Evolutionary conservation across 1,140 invertebrate species (phyloP).

Genomic region (Amphibalanus amphitrite): DNA sequence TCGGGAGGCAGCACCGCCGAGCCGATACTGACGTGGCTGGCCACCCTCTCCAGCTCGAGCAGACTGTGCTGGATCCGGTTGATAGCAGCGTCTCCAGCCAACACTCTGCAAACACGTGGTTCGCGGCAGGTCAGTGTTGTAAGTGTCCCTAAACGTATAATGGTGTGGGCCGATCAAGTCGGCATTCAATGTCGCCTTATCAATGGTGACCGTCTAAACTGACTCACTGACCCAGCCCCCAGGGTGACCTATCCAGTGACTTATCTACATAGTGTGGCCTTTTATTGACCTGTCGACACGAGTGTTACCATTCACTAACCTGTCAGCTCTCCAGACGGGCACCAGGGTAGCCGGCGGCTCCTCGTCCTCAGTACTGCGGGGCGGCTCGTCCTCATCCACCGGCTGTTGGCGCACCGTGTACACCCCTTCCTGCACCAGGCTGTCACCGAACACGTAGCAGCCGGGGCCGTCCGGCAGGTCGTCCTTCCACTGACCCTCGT

Average conservation of each 20-base stretch:
- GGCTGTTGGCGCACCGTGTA: not conserved
- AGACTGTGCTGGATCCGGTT: not conserved
- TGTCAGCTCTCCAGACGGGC: not conserved
- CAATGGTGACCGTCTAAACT: too few species aligned
- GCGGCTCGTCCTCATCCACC: not conserved
- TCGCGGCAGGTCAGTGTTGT: too few species aligned
- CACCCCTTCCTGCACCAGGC: not conserved
- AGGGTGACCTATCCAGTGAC: too few species aligned
- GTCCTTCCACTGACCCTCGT: not conserved
- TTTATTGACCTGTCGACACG: too few species aligned
- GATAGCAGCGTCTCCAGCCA: not conserved
- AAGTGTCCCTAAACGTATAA: too few species aligned
- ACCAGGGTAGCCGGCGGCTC: not conserved
- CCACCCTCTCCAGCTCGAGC: not conserved
- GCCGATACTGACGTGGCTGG: not conserved
- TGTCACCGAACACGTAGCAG: conserved; percentile 1
- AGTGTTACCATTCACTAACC: too few species aligned
- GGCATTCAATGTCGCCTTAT: too few species aligned
- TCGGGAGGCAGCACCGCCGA: not conserved
- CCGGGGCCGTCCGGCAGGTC: not conserved
- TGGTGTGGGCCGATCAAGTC: too few species aligned
- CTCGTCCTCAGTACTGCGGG: not conserved
- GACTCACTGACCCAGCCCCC: too few species aligned
- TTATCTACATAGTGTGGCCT: too few species aligned
- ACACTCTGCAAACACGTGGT: not conserved